A percentile compares a stretch with the other conserved stretches of the same genome.
phyloP scores from a whole-genome alignment of 2,113 vertebrate species.

The Coryphaenoides rupestris region DNA sequence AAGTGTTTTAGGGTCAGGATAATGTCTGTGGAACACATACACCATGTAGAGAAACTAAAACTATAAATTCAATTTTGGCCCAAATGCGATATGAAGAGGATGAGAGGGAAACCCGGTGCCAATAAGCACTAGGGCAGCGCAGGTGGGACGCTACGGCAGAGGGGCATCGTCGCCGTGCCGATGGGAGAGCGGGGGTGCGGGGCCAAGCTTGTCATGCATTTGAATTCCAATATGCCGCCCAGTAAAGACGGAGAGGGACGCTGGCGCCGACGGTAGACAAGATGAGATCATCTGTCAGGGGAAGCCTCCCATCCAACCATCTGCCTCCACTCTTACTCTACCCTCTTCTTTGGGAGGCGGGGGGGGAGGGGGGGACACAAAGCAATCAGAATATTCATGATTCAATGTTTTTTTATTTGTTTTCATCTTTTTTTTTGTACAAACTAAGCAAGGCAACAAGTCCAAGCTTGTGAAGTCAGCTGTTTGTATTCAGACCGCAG shows the following conservation, averaged over 20 bases:
- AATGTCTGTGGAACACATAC: too few relatives aligned
- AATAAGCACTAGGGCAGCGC: too few relatives aligned
- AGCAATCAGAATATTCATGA: background rate
- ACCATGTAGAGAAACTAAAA: too few relatives aligned
- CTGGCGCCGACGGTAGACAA: too few relatives aligned
- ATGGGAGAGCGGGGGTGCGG: conserved; percentile 3
- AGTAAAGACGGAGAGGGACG: conserved; percentile 24
- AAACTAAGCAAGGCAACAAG: background rate
- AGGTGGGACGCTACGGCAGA: too few relatives aligned
- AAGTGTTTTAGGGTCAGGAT: too few relatives aligned
- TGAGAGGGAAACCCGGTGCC: too few relatives aligned
- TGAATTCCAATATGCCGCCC: conserved; percentile 27
- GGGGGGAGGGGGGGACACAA: too few relatives aligned
- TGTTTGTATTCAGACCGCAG: background rate
- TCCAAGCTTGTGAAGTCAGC: conserved; percentile 1
- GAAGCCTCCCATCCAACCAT: conserved; percentile 13
- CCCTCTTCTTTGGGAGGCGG: too few relatives aligned
- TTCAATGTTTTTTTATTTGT: conserved; percentile 7
- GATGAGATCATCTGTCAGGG: conserved; percentile 12
- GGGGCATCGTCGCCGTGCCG: too few relatives aligned
- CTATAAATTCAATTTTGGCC: too few relatives aligned
- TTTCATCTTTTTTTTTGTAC: conserved; percentile 1
- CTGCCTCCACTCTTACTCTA: conserved; percentile 17
- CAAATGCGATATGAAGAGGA: too few relatives aligned
- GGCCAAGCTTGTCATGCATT: conserved; percentile 1